Percentiles rank a stretch among this genome's conserved stretches.
These are phyloP conservation scores for Chionodraco myersi DNA, from an alignment of 2,113 vertebrate genomes.

Conservation along the genomic window DNA sequence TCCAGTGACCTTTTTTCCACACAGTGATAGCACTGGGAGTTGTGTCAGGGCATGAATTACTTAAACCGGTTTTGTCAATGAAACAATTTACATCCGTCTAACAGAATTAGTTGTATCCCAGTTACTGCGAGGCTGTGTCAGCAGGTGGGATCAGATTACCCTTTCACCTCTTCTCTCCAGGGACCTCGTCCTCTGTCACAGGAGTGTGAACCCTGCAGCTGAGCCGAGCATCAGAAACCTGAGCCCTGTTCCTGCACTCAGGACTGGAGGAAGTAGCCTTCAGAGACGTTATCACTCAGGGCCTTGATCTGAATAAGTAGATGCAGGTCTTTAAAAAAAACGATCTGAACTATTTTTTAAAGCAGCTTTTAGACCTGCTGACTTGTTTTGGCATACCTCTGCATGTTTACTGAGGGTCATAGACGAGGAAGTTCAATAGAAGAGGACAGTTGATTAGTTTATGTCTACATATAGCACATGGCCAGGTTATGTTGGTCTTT, in stretches of 20 bases:
- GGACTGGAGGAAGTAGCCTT: slow-evolving; percentile 19
- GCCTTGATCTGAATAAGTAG: not conserved
- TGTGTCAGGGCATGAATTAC: slow-evolving; percentile 71
- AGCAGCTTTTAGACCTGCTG: not conserved
- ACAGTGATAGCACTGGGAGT: slow-evolving; percentile 57
- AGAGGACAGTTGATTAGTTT: slow-evolving; percentile 26
- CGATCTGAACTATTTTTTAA: slow-evolving; percentile 6
- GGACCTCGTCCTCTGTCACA: slow-evolving; percentile 39
- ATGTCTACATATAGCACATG: slow-evolving; percentile 6
- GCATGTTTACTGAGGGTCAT: slow-evolving; percentile 18
- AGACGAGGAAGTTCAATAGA: not conserved
- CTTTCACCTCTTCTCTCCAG: slow-evolving; percentile 69
- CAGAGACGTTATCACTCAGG: not conserved
- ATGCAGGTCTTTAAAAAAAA: not conserved
- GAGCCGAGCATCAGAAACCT: slow-evolving; percentile 55
- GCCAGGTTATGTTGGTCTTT: slow-evolving; percentile 24
- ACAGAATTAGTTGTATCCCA: slow-evolving; percentile 52
- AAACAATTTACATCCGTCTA: slow-evolving; percentile 71
- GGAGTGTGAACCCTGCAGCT: slow-evolving; percentile 52
- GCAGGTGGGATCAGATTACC: slow-evolving; percentile 69
- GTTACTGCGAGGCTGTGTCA: slow-evolving; percentile 50
- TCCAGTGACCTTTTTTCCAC: slow-evolving; percentile 23
- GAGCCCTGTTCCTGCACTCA: slow-evolving; percentile 28
- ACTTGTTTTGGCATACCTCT: slow-evolving; percentile 24
- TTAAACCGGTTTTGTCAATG: slow-evolving; percentile 57